phyloP scores from a whole-genome alignment of 2,888 invertebrate genomes.

The Aplocera efformata region DNA sequence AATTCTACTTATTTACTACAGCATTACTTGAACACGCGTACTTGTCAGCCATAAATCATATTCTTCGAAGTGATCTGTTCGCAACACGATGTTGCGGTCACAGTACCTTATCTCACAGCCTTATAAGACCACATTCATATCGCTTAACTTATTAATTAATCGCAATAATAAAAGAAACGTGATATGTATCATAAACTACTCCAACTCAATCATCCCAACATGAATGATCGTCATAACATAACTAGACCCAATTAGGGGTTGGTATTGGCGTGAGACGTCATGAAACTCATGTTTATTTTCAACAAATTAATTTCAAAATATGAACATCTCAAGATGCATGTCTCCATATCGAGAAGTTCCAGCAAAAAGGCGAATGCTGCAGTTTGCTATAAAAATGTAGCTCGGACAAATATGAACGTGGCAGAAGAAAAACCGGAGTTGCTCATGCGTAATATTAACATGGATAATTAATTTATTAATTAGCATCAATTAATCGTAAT shows the following conservation, averaged over 20 bases:
- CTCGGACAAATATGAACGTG: conserved; percentile 54
- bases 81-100: conserved; percentile 1
- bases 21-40: conserved; percentile 32
- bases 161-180: conserved; percentile 52
- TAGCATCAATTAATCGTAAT: conserved; percentile 74
- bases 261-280: conserved; percentile 33
- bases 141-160: conserved; percentile 40
- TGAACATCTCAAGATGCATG: conserved; percentile 42
- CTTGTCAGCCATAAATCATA: conserved; percentile 33
- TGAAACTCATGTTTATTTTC: conserved; percentile 48
- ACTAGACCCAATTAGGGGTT: conserved; percentile 48
- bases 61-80: conserved; percentile 28
- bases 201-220: conserved; percentile 49
- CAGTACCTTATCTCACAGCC: conserved; percentile 33
- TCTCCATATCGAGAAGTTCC: conserved; percentile 40
- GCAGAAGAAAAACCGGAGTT: conserved; percentile 58
- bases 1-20: conserved; percentile 31
- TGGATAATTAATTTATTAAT: conserved; percentile 78
- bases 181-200: conserved; percentile 48
- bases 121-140: conserved; percentile 42
- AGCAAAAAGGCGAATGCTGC: conserved; percentile 58
- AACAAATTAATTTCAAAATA: conserved; percentile 62
- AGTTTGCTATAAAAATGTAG: conserved; percentile 56
- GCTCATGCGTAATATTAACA: conserved; percentile 68
- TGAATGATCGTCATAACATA: conserved; percentile 51